These are phyloP conservation scores for Scartelaos histophorus DNA, from an alignment of 2,113 vertebrate species.

Conservation along the genomic window DNA sequence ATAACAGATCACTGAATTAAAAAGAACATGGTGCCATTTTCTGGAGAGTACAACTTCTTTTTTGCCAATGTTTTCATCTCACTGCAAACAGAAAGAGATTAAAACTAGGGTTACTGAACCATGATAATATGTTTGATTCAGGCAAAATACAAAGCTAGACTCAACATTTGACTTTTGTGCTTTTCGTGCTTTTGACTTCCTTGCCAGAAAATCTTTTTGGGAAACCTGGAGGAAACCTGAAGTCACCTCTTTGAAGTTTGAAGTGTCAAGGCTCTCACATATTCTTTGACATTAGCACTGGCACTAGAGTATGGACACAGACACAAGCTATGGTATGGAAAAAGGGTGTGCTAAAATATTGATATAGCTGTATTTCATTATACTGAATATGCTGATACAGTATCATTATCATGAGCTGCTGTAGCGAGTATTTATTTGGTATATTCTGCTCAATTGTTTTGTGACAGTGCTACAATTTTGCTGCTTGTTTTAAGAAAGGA, in stretches of 20 bases:
- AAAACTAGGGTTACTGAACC: slow-evolving; percentile 9
- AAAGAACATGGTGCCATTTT: slow-evolving; percentile 27
- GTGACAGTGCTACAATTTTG: no score
- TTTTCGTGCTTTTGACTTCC: slow-evolving; percentile 14
- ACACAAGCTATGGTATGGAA: neutral
- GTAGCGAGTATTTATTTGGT: no score
- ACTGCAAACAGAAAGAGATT: slow-evolving; percentile 5
- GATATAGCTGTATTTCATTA: no score
- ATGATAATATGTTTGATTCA: slow-evolving; percentile 21
- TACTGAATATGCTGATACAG: no score
- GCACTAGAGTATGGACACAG: neutral
- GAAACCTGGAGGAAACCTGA: neutral
- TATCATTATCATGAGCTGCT: no score
- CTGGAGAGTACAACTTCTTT: slow-evolving; percentile 14
- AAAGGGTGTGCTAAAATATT: neutral
- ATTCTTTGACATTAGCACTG: neutral
- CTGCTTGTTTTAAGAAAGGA: no score
- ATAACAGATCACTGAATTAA: slow-evolving; percentile 41
- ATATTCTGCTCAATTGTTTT: no score
- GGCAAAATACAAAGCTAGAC: slow-evolving; percentile 5
- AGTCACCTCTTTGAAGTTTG: neutral
- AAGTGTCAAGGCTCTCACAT: neutral
- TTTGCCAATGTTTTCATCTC: slow-evolving; percentile 39
- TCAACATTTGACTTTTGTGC: slow-evolving; percentile 10
- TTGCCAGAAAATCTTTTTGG: slow-evolving; percentile 2